Base-by-base conservation (phyloP, 2,888 invertebrate genomes). In the Bhutanitis thaidina region DNA sequence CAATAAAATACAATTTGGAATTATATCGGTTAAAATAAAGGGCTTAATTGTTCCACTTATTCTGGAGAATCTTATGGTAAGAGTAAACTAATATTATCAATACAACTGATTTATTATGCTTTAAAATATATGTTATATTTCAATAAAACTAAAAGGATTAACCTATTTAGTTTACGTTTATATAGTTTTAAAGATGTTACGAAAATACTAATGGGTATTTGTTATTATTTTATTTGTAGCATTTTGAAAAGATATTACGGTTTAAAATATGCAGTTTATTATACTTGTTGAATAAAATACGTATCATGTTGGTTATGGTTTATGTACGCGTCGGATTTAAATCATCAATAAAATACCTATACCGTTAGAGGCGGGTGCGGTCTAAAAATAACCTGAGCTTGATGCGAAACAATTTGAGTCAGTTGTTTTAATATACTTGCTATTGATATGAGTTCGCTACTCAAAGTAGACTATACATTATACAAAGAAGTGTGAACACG, bases 321-420 rank as follows among this genome's bases (percentile, higher is more conserved):
- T 34, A 34, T 10, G 10, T 4, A 9, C 7, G 7, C 34, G 13
- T 12, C 13, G 34, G 34, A 1, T 7, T 51, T 46, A 51, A 16
- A 41, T 37, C 9, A 10, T 45, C 41, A 30, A 49, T 53, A 40
- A 36, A 36, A 27, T 37, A 43, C 25, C 10, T 49, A 45, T 37
- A 30, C 10, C 37, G 10, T 7, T 13, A 25, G 41, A 43, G 52
- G 38, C 43, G 47, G 51, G 46, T 38, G 47, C 52, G 52, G 29
- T 52, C 52, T 52, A 52, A 52, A 52, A 52, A 52, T 52, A 52
- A 52, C 47, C 43, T 27, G 34, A 52, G 47, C 47, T 37, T 52
- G 16, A 46, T 27, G 25, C 36, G 51, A 52, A 52, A 41, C 51
- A 52, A 52, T 52, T 46, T 47, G n/a, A 43, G 43, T 12, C 37